Percentiles rank a stretch among this genome's conserved stretches.
These are phyloP conservation scores for Garrulus glandarius DNA, from an alignment of 2,797 vertebrate genomes.

Conservation along the genomic window DNA sequence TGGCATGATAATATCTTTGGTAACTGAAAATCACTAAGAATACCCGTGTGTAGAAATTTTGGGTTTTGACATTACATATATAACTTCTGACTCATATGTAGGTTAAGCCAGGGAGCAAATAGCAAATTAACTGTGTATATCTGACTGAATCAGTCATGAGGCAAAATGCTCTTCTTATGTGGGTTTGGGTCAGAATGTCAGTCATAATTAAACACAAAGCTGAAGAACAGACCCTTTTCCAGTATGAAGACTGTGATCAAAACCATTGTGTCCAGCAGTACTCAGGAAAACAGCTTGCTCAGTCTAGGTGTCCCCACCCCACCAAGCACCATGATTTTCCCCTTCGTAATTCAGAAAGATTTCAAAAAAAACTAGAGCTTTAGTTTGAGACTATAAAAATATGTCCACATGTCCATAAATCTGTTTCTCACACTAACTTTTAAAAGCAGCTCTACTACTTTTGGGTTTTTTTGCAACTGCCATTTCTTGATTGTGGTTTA, in stretches of 20 bases:
- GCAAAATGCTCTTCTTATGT: neutral
- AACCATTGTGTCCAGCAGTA: neutral
- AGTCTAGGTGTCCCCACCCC: neutral
- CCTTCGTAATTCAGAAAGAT: neutral
- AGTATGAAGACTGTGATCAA: neutral
- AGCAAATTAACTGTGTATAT: neutral
- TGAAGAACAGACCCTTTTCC: neutral
- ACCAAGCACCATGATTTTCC: neutral
- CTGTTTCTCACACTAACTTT: neutral
- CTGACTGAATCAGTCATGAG: neutral
- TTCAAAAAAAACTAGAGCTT: neutral
- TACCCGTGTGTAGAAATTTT: neutral
- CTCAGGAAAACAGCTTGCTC: neutral
- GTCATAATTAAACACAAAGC: neutral
- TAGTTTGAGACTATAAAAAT: neutral
- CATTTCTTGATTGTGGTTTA: neutral
- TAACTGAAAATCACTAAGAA: neutral
- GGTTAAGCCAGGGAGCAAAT: neutral
- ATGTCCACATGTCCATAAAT: neutral
- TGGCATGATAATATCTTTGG: neutral
- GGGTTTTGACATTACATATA: neutral
- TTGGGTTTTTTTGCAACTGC: neutral
- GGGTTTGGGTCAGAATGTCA: neutral
- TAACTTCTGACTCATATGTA: neutral
- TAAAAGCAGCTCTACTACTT: neutral